phyloP scores from a whole-genome alignment of 2,113 vertebrate species.

The Syrrhaptes paradoxus region DNA sequence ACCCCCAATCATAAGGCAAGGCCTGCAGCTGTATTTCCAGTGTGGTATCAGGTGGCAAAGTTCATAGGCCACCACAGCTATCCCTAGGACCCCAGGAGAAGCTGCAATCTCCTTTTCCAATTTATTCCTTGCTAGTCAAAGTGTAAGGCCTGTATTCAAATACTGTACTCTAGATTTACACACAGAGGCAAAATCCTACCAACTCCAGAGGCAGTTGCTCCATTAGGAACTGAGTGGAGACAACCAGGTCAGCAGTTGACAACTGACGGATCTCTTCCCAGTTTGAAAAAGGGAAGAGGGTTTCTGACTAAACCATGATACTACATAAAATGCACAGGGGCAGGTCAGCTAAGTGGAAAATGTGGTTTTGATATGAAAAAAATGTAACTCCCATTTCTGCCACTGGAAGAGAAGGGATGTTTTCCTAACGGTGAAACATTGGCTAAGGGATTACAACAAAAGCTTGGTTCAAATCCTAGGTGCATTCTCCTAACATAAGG shows the following conservation, averaged over 20 bases:
- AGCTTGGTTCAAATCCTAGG: background rate
- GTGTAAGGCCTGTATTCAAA: background rate
- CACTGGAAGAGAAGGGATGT: fast-evolving
- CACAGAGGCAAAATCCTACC: background rate
- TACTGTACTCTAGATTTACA: background rate
- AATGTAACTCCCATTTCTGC: fast-evolving
- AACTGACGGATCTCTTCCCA: background rate
- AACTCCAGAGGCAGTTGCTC: background rate
- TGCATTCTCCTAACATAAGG: background rate
- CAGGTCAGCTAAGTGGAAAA: background rate
- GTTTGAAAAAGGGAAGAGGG: background rate
- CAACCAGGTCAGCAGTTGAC: background rate
- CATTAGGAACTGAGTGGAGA: background rate
- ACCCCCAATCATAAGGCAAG: background rate
- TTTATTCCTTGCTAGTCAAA: slow-evolving; percentile 3
- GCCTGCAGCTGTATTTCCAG: background rate
- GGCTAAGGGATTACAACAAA: background rate
- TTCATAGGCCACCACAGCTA: background rate
- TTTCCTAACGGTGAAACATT: background rate
- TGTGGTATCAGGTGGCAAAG: background rate
- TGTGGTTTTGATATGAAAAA: background rate
- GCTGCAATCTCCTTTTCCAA: background rate
- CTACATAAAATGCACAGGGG: background rate
- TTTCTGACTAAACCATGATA: background rate
- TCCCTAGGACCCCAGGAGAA: background rate